phyloP scores from a whole-genome alignment of 2,113 vertebrate species.

The Hemiprocne comata region DNA sequence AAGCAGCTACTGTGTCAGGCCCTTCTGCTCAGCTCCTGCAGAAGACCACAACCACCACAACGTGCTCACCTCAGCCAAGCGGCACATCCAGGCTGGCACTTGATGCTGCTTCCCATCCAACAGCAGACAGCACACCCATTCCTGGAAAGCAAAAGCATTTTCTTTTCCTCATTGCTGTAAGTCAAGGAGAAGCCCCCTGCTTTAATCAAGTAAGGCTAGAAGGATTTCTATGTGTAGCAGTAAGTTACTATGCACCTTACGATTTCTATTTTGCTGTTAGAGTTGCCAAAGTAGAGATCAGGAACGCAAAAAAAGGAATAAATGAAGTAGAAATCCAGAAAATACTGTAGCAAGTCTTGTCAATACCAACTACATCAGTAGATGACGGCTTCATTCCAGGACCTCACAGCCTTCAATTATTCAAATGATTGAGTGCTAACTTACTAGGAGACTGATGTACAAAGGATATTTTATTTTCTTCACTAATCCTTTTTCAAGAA shows the following conservation, averaged over 20 bases:
- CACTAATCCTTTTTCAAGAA: neutral
- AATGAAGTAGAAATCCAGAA: neutral
- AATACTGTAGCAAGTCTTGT: neutral
- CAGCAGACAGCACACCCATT: neutral
- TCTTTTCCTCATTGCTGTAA: neutral
- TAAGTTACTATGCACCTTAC: neutral
- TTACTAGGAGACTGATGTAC: neutral
- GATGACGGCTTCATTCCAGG: neutral
- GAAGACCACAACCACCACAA: neutral
- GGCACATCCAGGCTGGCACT: accelerated
- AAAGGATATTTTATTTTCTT: neutral
- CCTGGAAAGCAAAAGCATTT: neutral
- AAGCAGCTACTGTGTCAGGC: neutral
- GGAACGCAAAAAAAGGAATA: neutral
- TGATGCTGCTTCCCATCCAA: accelerated
- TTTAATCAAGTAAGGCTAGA: neutral
- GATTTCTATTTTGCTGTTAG: neutral
- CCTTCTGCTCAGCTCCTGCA: neutral
- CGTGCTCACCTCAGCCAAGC: accelerated
- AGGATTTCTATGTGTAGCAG: neutral
- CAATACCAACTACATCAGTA: neutral
- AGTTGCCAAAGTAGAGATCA: neutral
- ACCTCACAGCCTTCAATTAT: neutral
- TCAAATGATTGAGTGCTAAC: neutral
- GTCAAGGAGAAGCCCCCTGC: neutral